Evolutionary conservation across 2,888 invertebrate species (phyloP), one percentile per base, ranked within the genome.

Genomic region (Polyommatus iphigenia): DNA sequence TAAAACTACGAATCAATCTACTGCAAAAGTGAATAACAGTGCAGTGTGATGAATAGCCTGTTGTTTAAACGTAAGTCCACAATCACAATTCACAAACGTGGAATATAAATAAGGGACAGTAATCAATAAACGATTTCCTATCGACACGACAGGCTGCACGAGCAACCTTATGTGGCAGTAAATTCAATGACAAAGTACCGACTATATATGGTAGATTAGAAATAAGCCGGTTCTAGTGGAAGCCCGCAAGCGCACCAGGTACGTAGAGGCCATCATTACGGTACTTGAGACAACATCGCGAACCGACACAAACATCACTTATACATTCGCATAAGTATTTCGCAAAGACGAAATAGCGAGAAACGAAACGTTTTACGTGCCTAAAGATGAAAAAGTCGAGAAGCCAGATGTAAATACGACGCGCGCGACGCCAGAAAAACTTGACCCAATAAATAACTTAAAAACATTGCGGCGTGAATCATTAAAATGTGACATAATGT

Each of bases 231-330:
- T 85, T 81, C 83, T 79, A 82, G 82, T 83, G 82, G 77, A 72
- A 82, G 81, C 80, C 81, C 79, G 80, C 79, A 80, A 80, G 80
- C 81, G 80, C 79, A 80, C 82, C 76, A 78, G 80, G 83, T 85
- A 85, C 85, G 85, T 85, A 85, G 84, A 87, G 87, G 85, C 87
- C 87, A 87, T 85, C 82, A 83, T 88, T 88, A 89, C 89, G 89
- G 90, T 90, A 90, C 88, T 86, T 83, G 81, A 85, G 85, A 85
- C 87, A 85, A 88, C 79, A 77, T 41, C 41, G 73, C 73, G 46
- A 73, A 46, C 67, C 62, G 15, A 62, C 62, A 46, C 46, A 77
- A 77, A 79, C 76, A 62, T 67, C 13, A 32, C 62, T 62, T 29
- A 67, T 29, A 32, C 5, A 67, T 67, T 62, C 62, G 29, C 67